Evolutionary conservation across 2,888 invertebrate species (phyloP).

Genomic region (Agonopterix subpropinquella): DNA sequence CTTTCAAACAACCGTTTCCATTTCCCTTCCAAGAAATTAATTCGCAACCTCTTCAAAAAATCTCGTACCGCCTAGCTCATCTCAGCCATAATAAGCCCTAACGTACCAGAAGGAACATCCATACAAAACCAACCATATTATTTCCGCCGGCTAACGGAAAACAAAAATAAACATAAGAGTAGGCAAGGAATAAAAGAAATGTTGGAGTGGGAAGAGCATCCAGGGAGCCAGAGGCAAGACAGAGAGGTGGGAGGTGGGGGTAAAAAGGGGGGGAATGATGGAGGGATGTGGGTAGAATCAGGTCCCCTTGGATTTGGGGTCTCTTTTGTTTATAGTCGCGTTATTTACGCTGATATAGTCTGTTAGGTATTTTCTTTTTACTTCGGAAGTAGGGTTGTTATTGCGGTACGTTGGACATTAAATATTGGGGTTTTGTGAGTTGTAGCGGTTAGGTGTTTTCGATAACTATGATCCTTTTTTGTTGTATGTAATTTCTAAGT

Average conservation of each 20-base stretch:
- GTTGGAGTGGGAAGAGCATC: conserved; percentile 68
- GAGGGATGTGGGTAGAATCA: conserved; percentile 9
- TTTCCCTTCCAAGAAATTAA: no score
- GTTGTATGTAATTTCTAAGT: no score
- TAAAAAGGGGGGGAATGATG: conserved; percentile 6
- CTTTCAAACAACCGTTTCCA: no score
- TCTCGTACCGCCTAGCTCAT: no score
- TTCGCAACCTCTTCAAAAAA: no score
- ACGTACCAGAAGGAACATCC: conserved; percentile 26
- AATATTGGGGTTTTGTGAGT: conserved; percentile 17
- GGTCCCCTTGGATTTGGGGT: conserved; percentile 38
- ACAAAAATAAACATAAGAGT: conserved; percentile 69
- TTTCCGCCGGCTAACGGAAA: conserved; percentile 68
- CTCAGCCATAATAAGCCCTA: no score
- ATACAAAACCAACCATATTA: conserved; percentile 50
- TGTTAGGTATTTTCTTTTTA: conserved; percentile 30
- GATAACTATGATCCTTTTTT: no score
- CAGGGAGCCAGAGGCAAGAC: conserved; percentile 44
- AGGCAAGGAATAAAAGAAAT: conserved; percentile 70
- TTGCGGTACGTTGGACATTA: conserved; percentile 1
- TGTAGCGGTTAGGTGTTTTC: background rate
- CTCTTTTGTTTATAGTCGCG: conserved; percentile 59
- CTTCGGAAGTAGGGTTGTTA: conserved; percentile 15
- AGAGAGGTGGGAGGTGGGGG: conserved; percentile 18
- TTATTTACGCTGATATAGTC: conserved; percentile 47